Evolutionary conservation across 2,888 invertebrate species (phyloP).

Genomic region (Aelia acuminata): DNA sequence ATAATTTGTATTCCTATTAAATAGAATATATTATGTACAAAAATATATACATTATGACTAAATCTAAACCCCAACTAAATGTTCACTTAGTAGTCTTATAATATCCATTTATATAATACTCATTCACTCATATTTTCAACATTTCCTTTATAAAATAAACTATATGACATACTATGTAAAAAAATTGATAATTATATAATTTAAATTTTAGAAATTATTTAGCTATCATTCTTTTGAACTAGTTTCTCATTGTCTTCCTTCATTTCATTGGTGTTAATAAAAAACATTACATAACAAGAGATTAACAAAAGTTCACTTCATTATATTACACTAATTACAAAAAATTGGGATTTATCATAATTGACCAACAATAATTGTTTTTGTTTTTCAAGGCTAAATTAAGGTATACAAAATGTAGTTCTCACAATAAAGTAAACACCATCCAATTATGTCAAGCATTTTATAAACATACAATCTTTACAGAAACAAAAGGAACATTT

Average conservation of each 20-base stretch:
- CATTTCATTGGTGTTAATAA: slow-evolving; percentile 55
- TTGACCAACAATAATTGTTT: slow-evolving; percentile 57
- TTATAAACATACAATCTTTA: background rate
- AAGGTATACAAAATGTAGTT: slow-evolving; percentile 17
- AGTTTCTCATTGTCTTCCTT: slow-evolving; percentile 56
- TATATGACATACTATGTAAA: slow-evolving; percentile 59
- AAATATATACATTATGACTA: slow-evolving; percentile 66
- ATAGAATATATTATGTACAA: slow-evolving; percentile 65
- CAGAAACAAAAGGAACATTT: slow-evolving; percentile 16
- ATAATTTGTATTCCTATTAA: slow-evolving; percentile 56
- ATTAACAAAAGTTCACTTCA: slow-evolving; percentile 24
- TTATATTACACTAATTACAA: slow-evolving; percentile 43
- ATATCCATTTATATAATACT: slow-evolving; percentile 48
- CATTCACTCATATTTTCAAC: slow-evolving; percentile 41
- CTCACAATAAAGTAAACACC: slow-evolving; percentile 34
- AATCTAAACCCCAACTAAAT: slow-evolving; percentile 64
- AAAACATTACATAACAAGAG: slow-evolving; percentile 49
- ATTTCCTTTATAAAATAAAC: slow-evolving; percentile 64
- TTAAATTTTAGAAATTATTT: slow-evolving; percentile 45
- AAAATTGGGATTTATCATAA: slow-evolving; percentile 47
- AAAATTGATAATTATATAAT: slow-evolving; percentile 51
- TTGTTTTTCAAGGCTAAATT: slow-evolving; percentile 21
- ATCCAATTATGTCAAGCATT: slow-evolving; percentile 12
- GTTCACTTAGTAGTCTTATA: slow-evolving; percentile 60
- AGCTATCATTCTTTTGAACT: slow-evolving; percentile 49